phyloP scores from a whole-genome alignment of 2,797 vertebrate genomes.

The Poecilia velifera region DNA sequence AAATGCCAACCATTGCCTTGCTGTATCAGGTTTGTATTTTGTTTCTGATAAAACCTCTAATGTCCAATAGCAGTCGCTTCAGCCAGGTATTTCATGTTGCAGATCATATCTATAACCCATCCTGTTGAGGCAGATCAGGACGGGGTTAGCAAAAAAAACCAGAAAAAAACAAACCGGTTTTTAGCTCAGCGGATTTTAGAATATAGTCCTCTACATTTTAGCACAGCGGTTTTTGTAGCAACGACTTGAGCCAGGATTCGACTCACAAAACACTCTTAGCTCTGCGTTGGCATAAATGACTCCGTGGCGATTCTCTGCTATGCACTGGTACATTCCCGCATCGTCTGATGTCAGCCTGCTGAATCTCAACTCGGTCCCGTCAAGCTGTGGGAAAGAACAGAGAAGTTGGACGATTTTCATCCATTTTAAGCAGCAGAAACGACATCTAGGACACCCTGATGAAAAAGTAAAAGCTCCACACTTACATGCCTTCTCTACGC shows the following conservation, averaged over 20 bases:
- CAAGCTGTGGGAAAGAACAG: conserved; percentile 77
- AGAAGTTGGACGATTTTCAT: not conserved
- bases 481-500: not conserved
- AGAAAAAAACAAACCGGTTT: not conserved
- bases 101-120: not conserved
- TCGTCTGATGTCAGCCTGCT: conserved; percentile 85
- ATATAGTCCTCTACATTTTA: conserved; percentile 34
- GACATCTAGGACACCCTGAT: conserved; percentile 19
- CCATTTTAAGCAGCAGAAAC: not conserved
- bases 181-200: not conserved
- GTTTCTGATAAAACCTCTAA: not conserved
- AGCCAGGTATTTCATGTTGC: not conserved
- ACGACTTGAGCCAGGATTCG: conserved; percentile 4
- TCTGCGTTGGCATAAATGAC: conserved; percentile 93
- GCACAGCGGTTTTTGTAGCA: conserved; percentile 17
- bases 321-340: conserved; percentile 97
- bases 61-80: not conserved
- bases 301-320: conserved; percentile 89
- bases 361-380: conserved; percentile 86
- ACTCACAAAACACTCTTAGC: conserved; percentile 92
- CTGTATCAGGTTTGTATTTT: not conserved
- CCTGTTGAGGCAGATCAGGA: not conserved
- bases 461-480: conserved; percentile 1
- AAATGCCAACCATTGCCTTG: not conserved
- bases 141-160: not conserved